Base-by-base conservation (phyloP, 2,888 invertebrate genomes). In the Sesia bembeciformis region DNA sequence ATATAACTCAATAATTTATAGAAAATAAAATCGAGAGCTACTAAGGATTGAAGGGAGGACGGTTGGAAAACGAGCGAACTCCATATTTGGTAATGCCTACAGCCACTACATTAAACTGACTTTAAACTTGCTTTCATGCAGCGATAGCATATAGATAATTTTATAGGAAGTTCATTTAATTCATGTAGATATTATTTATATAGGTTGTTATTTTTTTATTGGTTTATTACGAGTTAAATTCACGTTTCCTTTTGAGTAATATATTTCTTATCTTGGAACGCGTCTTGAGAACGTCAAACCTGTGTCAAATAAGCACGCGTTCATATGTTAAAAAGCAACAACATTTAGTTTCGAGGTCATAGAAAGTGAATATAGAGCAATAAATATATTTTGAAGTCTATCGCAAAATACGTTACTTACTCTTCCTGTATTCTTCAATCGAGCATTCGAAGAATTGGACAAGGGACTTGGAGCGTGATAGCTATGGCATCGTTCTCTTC, bases 21-120 rank as follows among this genome's bases (percentile, higher is more conserved):
- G 75, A 81, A 84, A 84, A 79, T 82, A 82, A 85, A 87, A 84
- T 82, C 78, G 84, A 87, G 84, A 88, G 84, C 86, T 81, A 81
- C 84, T 86, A 85, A 78, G 86, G 85, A 88, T 80, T 81, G 88
- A 87, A 90, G 88, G 88, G 87, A 87, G 87, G 86, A 85, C 87
- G 88, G 88, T 87, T 86, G 88, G 90, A 90, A 90, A 90, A 90
- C 91, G 90, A 90, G 90, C 91, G 87, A 91, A 91, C 91, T 91
- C 92, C 92, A 92, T 92, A 92, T 92, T 92, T 92, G 92, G 92
- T 91, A 91, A 91, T 91, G 92, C 90, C 84, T 89, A 82, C 81
- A 83, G 86, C 76, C 74, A 77, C 84, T 77, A 76, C 78, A 78
- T 77, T 74, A 72, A 76, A 8, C 72, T 74, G 71, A 74, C 67